A percentile compares a stretch with the other conserved stretches of the same genome.
These are phyloP conservation scores for Drosophila cardini DNA, from an alignment of 1,140 invertebrate species.

Conservation along the genomic window DNA sequence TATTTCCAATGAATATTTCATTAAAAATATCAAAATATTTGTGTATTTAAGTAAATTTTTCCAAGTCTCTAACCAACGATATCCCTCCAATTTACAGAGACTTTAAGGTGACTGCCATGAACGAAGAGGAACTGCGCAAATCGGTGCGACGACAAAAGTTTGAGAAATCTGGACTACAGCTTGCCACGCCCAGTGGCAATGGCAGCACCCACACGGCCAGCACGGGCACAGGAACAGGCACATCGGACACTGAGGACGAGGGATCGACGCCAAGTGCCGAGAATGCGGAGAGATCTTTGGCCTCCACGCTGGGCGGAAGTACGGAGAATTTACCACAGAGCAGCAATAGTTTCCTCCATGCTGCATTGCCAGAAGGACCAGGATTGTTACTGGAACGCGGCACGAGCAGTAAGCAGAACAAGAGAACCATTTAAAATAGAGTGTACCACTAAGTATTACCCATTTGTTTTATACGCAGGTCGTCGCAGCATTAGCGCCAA, in stretches of 20 bases:
- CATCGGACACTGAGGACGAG: slow-evolving; percentile 92
- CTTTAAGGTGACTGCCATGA: slow-evolving; percentile 94
- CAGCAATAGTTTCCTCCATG: slow-evolving; percentile 77
- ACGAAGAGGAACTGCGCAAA: slow-evolving; percentile 92
- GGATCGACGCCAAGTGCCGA: slow-evolving; percentile 91
- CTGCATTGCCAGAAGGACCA: slow-evolving; percentile 80
- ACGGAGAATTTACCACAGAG: slow-evolving; percentile 78
- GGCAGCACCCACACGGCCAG: slow-evolving; percentile 85
- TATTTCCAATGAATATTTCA: too few species aligned
- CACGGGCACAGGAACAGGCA: slow-evolving; percentile 89
- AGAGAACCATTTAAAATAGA: background rate
- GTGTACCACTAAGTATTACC: background rate
- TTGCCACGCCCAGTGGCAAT: slow-evolving; percentile 80
- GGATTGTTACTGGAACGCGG: slow-evolving; percentile 83
- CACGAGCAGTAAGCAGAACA: slow-evolving; percentile 72
- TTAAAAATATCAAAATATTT: background rate
- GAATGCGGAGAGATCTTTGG: slow-evolving; percentile 87
- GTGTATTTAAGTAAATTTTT: background rate
- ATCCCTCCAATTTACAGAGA: slow-evolving; percentile 86
- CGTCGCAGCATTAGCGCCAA: slow-evolving; percentile 85
- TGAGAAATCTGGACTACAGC: slow-evolving; percentile 85
- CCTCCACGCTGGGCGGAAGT: slow-evolving; percentile 83
- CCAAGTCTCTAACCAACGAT: background rate
- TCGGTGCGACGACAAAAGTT: slow-evolving; percentile 90
- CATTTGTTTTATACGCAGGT: slow-evolving; percentile 40